Percentiles rank a stretch among this genome's conserved stretches.
These are phyloP conservation scores for Chrysomallon squamiferum DNA, from an alignment of 1,140 invertebrate species.

Conservation along the genomic window DNA sequence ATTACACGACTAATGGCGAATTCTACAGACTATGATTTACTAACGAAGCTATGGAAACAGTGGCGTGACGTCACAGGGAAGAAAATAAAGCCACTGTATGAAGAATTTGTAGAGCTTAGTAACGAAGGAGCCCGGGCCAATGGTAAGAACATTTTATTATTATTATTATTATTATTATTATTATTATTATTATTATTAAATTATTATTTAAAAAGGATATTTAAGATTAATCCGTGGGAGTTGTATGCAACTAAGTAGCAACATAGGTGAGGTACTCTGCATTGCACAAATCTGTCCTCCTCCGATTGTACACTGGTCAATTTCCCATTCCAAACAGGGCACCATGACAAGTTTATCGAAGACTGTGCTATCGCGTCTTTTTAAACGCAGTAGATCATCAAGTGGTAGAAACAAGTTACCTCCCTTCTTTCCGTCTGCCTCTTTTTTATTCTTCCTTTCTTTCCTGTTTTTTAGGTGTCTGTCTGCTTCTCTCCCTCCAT, in stretches of 20 bases:
- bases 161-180: neutral
- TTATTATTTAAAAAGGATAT: neutral
- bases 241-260: neutral
- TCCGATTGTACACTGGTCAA: neutral
- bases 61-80: constrained; percentile 79
- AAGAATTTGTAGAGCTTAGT: constrained; percentile 78
- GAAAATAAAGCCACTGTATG: constrained; percentile 76
- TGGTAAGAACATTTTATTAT: too few species aligned
- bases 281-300: neutral
- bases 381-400: too few species aligned
- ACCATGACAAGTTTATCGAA: too few species aligned
- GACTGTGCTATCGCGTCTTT: too few species aligned
- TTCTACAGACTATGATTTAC: constrained; percentile 35
- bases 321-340: neutral
- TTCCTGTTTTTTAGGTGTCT: too few species aligned
- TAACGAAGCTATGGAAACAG: constrained; percentile 71
- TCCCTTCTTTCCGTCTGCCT: too few species aligned
- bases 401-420: too few species aligned
- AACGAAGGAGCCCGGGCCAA: constrained; percentile 74
- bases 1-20: constrained; percentile 36
- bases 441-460: too few species aligned
- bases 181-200: neutral
- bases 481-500: too few species aligned
- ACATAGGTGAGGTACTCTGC: neutral
- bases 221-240: neutral